phyloP scores from a whole-genome alignment of 2,888 invertebrate genomes.

The Apomyelois bistriatella region DNA sequence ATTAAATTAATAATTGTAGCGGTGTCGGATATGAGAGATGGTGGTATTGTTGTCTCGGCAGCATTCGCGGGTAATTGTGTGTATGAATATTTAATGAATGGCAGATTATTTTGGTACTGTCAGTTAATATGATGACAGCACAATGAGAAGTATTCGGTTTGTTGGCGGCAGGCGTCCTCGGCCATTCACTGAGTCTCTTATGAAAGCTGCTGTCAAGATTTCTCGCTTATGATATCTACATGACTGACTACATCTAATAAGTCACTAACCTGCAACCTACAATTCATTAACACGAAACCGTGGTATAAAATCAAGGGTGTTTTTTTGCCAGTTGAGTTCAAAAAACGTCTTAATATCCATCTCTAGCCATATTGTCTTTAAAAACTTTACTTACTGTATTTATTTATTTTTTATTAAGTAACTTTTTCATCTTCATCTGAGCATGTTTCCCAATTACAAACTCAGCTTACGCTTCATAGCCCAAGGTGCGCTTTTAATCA shows the following conservation, averaged over 20 bases:
- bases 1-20: slow-evolving; percentile 54
- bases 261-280: slow-evolving; percentile 10
- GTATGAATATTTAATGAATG: slow-evolving; percentile 68
- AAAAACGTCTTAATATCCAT: neutral
- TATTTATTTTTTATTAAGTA: too few species aligned
- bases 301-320: neutral
- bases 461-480: too few species aligned
- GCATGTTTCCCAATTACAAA: too few species aligned
- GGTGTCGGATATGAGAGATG: slow-evolving; percentile 46
- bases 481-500: too few species aligned
- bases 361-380: too few species aligned
- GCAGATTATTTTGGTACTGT: slow-evolving; percentile 74
- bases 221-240: slow-evolving; percentile 25
- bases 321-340: neutral
- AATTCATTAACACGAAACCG: neutral
- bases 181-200: slow-evolving; percentile 37
- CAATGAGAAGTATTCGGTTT: slow-evolving; percentile 64
- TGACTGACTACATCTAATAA: slow-evolving; percentile 17
- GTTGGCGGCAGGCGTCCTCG: slow-evolving; percentile 57
- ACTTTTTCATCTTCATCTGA: too few species aligned
- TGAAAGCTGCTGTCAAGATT: slow-evolving; percentile 46
- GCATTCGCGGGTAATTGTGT: slow-evolving; percentile 62
- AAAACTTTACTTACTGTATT: too few species aligned
- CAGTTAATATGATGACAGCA: slow-evolving; percentile 72
- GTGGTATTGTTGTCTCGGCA: slow-evolving; percentile 52